Conservation (phyloP, 2,888 invertebrate genomes). For the Meganola albula region DNA sequence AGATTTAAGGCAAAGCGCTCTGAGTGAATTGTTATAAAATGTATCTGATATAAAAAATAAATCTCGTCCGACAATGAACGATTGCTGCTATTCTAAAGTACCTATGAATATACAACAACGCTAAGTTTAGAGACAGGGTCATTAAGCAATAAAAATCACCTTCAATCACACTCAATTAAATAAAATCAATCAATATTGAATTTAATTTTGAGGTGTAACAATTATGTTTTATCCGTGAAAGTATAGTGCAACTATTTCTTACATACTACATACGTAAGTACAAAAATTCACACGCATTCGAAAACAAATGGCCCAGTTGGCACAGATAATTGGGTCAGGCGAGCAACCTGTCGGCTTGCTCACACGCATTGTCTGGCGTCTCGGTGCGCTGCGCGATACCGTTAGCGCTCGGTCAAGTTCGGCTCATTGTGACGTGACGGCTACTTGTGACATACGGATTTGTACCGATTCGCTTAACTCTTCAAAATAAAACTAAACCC, state of each 20-base stretch:
- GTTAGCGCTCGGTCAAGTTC: constrained; percentile 72
- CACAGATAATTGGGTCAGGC: constrained; percentile 70
- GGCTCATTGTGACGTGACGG: constrained; percentile 64
- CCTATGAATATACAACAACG: too few species aligned
- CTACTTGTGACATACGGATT: constrained; percentile 54
- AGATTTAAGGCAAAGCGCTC: too few species aligned
- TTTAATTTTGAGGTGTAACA: too few species aligned
- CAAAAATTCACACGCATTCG: constrained; percentile 61
- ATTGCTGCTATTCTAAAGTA: too few species aligned
- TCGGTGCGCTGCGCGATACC: constrained; percentile 50
- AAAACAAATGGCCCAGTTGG: constrained; percentile 62
- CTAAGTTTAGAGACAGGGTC: too few species aligned
- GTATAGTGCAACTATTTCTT: too few species aligned
- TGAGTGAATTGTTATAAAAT: too few species aligned
- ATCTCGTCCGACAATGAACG: too few species aligned
- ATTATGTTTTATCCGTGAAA: constrained; percentile 43
- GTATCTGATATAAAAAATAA: too few species aligned
- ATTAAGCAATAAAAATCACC: too few species aligned
- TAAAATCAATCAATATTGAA: too few species aligned
- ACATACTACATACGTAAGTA: constrained; percentile 26
- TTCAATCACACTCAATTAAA: too few species aligned
- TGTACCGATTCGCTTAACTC: constrained; percentile 28
- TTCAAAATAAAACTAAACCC: constrained; percentile 9
- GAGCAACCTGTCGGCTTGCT: constrained; percentile 68
- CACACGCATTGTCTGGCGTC: constrained; percentile 69